phyloP scores from a whole-genome alignment of 2,113 vertebrate genomes.

The Psilopsiagon aymara region DNA sequence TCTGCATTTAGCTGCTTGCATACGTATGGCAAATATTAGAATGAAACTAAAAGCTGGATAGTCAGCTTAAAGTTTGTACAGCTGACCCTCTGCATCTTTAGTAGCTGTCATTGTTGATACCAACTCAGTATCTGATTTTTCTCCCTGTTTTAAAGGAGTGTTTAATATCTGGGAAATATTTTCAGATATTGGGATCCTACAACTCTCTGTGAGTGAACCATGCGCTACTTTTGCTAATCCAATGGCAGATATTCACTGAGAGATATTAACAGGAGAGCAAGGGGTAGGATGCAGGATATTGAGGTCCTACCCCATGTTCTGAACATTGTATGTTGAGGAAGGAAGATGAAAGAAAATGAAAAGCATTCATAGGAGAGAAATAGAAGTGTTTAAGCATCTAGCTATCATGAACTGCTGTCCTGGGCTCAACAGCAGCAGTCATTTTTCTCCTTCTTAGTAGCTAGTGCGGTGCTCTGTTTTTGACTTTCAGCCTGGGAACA shows the following conservation, averaged over 20 bases:
- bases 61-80: neutral
- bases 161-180: neutral
- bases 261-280: neutral
- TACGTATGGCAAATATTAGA: neutral
- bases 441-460: no score
- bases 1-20: no score
- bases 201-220: neutral
- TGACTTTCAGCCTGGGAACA: no score
- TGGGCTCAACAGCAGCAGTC: no score
- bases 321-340: neutral
- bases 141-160: neutral
- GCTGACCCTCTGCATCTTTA: neutral
- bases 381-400: neutral
- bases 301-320: neutral
- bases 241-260: neutral
- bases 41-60: neutral
- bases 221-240: neutral
- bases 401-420: neutral
- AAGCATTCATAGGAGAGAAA: neutral
- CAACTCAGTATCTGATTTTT: neutral
- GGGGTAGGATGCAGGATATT: neutral
- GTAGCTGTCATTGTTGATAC: neutral
- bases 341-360: neutral
- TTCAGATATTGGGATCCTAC: neutral
- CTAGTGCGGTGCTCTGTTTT: no score